A percentile compares a stretch with the other conserved stretches of the same genome.
Conservation (phyloP, 2,113 vertebrate genomes). For the Chaenogobius annularis region DNA sequence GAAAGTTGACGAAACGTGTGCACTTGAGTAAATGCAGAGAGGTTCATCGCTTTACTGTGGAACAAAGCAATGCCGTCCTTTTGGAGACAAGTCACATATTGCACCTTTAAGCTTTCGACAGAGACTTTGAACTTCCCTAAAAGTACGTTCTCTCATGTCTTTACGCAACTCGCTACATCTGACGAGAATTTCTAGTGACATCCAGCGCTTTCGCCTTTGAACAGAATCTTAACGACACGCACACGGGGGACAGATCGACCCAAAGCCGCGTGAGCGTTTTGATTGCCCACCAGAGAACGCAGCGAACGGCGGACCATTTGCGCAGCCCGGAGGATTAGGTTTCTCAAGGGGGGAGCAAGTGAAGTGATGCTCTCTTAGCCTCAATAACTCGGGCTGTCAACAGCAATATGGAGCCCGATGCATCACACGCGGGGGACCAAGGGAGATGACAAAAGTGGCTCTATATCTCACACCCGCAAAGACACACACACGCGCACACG, state of each 20-base stretch:
- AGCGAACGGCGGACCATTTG: conserved; percentile 10
- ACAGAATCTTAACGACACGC: neutral
- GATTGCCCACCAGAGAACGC: conserved; percentile 10
- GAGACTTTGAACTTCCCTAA: neutral
- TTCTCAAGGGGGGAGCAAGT: conserved; percentile 35
- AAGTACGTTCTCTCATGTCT: neutral
- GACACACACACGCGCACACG: neutral
- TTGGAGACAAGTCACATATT: too few relatives aligned
- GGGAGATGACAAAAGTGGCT: conserved; percentile 21
- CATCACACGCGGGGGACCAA: conserved; percentile 47
- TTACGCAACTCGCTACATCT: neutral
- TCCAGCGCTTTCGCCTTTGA: neutral
- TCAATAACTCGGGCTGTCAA: conserved; percentile 61
- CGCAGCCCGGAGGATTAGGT: conserved; percentile 29
- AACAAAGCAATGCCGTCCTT: neutral
- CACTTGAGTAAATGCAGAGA: neutral
- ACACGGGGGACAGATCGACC: neutral
- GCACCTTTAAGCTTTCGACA: neutral
- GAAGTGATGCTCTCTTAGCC: conserved; percentile 51
- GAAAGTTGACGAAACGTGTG: too few relatives aligned
- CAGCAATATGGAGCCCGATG: conserved; percentile 51
- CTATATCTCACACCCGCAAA: neutral
- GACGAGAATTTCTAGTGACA: neutral
- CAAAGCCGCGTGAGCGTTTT: neutral
- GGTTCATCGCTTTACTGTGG: neutral